Conservation (phyloP, 2,113 vertebrate genomes). For the Bombycilla garrulus region DNA sequence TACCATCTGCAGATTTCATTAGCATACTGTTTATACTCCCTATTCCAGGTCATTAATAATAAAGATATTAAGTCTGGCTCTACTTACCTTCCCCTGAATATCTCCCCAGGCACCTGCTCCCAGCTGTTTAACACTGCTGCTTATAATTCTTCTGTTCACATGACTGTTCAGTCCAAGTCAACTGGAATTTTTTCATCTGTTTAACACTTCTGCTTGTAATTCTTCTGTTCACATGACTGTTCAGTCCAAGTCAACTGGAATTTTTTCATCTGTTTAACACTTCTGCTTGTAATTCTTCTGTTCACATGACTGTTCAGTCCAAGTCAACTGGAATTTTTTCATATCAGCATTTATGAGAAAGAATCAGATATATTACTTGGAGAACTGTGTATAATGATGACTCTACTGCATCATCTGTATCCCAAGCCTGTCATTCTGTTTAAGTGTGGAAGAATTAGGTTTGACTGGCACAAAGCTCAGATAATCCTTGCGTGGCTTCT, state of each 20-base stretch:
- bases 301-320: too few relatives aligned
- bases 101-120: constrained; percentile 45
- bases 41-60: constrained; percentile 46
- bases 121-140: neutral
- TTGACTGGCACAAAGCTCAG: neutral
- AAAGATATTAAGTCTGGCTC: constrained; percentile 23
- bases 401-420: neutral
- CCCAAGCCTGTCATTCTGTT: neutral
- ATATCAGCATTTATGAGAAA: neutral
- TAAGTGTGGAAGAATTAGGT: neutral
- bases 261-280: too few relatives aligned
- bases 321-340: too few relatives aligned
- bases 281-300: too few relatives aligned
- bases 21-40: constrained; percentile 3
- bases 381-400: neutral
- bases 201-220: neutral
- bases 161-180: neutral
- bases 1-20: constrained; percentile 60
- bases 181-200: neutral
- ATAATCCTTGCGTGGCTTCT: neutral
- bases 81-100: neutral
- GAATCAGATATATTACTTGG: neutral
- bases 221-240: neutral
- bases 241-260: neutral
- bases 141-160: neutral